Evolutionary conservation across 2,113 vertebrate genomes (phyloP).

Genomic region (Pipra filicauda): DNA sequence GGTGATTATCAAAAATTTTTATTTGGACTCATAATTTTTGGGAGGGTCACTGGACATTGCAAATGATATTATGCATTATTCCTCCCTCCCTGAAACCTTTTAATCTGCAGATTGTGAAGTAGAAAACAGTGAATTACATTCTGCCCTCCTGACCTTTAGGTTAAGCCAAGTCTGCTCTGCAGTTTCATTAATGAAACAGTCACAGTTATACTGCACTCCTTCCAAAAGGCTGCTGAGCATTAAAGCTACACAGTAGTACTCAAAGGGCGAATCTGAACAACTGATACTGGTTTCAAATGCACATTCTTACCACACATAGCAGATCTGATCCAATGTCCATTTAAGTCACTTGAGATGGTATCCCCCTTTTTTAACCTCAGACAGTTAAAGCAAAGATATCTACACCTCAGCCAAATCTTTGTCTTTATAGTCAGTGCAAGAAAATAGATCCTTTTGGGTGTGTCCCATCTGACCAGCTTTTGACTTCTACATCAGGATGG

Average conservation of each 20-base stretch:
- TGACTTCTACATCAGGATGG: background rate
- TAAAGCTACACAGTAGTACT: background rate
- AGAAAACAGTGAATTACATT: background rate
- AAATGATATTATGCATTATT: background rate
- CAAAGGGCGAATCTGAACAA: background rate
- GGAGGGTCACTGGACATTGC: background rate
- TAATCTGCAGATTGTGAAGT: background rate
- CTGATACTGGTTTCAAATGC: background rate
- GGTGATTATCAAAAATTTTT: background rate
- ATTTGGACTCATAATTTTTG: background rate
- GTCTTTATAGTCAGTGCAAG: background rate
- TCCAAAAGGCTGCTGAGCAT: background rate
- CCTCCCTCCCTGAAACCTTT: background rate
- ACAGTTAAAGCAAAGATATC: background rate
- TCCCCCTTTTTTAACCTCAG: background rate
- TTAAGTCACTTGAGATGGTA: background rate
- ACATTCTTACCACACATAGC: fast-evolving
- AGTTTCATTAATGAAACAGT: background rate
- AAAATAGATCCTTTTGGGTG: background rate
- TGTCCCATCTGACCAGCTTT: background rate
- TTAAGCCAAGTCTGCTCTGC: background rate
- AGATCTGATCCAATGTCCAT: background rate
- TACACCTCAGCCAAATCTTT: background rate
- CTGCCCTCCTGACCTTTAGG: background rate
- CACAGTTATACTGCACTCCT: background rate